Evolutionary conservation across 2,797 vertebrate species (phyloP), one percentile per base, ranked within the genome.

Genomic region (Coreius guichenoti): DNA sequence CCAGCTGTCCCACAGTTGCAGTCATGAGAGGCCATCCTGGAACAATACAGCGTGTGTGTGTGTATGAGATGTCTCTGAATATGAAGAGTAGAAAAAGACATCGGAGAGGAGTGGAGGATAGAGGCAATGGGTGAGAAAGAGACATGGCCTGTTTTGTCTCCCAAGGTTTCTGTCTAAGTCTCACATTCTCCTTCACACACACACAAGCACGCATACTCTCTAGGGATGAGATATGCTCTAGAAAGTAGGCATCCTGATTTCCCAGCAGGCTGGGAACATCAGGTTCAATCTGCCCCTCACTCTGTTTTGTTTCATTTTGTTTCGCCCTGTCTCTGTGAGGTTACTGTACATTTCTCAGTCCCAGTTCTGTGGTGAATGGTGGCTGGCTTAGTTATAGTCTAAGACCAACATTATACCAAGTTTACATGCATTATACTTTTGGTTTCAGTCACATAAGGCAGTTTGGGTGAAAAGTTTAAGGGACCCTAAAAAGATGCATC

Each of bases 251-350:
- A 56, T 89, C 67, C 75, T 88, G 82, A 90, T 90, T 90, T 89
- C 89, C 89, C 89, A 85, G 80, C 85, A 89, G 89, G 77, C 85
- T 75, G 86, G 85, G 89, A 88, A 89, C 89, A 89, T 88, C 88
- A 86, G 82, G 76, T 85, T 89, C 74, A 85, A 76, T 88, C 69
- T 79, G 82, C 76, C 77, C 76, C 80, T 85, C 86, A 74, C 67
- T 86, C 82, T 88, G 86, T 88, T 88, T 82, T 86, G 78, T 86
- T 89, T 88, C 69, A 49, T 86, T 90, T 88, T 58, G 78, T 84
- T 86, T 88, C 33, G 45, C 43, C 29, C 19, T 8, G 19, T 87
- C 43, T 84, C 21, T 19, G 29, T 67, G 74, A 85, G 82, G 82
- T 86, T 86, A 85, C 82, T 83, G 78, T n/a, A 80, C 29, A 68